A percentile compares a stretch with the other conserved stretches of the same genome.
phyloP scores from a whole-genome alignment of 2,888 invertebrate species.

The Tolmerus cingulatus region DNA sequence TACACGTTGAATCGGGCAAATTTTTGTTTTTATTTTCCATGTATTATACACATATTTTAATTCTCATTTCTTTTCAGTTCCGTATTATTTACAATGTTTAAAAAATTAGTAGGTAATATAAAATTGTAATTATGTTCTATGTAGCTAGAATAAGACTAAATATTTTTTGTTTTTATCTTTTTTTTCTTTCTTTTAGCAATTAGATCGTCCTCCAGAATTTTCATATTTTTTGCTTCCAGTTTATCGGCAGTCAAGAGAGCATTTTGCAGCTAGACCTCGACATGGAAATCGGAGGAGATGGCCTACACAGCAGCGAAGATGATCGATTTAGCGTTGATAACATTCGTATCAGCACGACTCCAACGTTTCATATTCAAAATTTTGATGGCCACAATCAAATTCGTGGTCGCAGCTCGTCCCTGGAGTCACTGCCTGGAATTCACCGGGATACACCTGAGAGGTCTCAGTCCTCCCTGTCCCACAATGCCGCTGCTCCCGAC shows the following conservation, averaged over 20 bases:
- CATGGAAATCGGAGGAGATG: constrained; percentile 57
- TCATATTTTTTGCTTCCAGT: constrained; percentile 63
- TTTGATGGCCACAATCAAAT: not conserved
- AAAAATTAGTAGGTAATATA: too few relatives aligned
- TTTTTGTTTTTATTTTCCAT: not conserved
- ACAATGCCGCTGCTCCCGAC: constrained; percentile 56
- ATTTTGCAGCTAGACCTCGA: constrained; percentile 79
- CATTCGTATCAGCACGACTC: constrained; percentile 48
- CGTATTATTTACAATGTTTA: too few relatives aligned
- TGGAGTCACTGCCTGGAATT: constrained; percentile 41
- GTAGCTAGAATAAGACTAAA: not conserved
- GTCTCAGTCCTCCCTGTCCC: constrained; percentile 60
- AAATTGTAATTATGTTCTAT: not conserved
- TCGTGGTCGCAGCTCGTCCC: constrained; percentile 31
- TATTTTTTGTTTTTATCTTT: not conserved
- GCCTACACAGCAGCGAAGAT: constrained; percentile 50
- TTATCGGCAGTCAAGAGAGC: constrained; percentile 85
- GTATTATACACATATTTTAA: not conserved
- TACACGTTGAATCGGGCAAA: not conserved
- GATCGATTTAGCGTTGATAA: constrained; percentile 58
- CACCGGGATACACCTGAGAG: constrained; percentile 55
- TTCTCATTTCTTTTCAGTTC: not conserved
- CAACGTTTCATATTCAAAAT: constrained; percentile 40
- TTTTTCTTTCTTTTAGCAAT: not conserved
- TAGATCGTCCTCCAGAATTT: not conserved